Evolutionary conservation across 2,888 invertebrate species (phyloP).

Genomic region (Malthinus flaveolus): DNA sequence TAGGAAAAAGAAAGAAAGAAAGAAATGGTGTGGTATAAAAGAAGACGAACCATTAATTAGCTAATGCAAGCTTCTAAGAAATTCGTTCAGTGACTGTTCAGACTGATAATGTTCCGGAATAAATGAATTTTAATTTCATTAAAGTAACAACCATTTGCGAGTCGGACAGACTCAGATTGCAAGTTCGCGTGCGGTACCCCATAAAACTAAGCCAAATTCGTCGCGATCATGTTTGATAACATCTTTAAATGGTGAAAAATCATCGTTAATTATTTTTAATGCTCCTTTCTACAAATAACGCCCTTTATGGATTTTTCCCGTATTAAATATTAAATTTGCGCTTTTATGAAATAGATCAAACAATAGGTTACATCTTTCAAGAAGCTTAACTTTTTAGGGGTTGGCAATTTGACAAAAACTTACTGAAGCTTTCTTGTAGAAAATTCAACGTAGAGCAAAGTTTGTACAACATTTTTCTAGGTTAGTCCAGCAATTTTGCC

Average conservation of each 20-base stretch:
- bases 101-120: constrained; percentile 53
- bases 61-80: constrained; percentile 53
- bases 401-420: too few species aligned
- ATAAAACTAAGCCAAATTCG: constrained; percentile 29
- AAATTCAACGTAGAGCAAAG: too few species aligned
- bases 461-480: too few species aligned
- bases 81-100: constrained; percentile 39
- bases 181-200: constrained; percentile 46
- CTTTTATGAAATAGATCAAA: too few species aligned
- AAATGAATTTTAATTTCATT: constrained; percentile 57
- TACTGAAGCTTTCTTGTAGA: too few species aligned
- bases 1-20: too few species aligned
- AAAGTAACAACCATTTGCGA: constrained; percentile 50
- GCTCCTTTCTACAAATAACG: constrained; percentile 6
- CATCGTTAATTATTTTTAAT: constrained; percentile 28
- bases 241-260: constrained; percentile 28
- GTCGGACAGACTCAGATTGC: constrained; percentile 52
- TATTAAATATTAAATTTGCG: neutral
- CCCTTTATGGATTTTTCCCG: neutral
- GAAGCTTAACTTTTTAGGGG: too few species aligned
- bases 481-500: too few species aligned
- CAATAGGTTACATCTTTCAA: too few species aligned
- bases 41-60: constrained; percentile 47
- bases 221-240: constrained; percentile 28
- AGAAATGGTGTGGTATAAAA: constrained; percentile 5